Conservation (phyloP, 2,113 vertebrate genomes). For the Chamaetylas fuelleborni region DNA sequence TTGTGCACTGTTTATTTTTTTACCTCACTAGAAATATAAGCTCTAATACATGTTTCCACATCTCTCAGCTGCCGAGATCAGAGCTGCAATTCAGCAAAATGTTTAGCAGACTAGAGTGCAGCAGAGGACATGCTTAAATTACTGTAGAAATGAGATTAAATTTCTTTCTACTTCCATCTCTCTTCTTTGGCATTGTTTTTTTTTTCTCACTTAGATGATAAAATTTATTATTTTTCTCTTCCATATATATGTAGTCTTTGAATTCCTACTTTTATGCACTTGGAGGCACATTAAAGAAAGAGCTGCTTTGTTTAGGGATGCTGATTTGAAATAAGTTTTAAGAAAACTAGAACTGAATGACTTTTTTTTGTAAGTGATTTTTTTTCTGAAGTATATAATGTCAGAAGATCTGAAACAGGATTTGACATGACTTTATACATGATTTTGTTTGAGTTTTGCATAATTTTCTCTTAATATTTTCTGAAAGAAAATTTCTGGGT, state of each 20-base stretch:
- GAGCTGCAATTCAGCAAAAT: not conserved
- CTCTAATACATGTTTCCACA: not conserved
- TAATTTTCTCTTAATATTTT: not conserved
- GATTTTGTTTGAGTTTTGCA: not conserved
- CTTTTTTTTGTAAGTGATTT: not conserved
- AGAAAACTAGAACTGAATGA: not conserved
- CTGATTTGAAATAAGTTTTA: not conserved
- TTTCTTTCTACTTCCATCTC: not conserved
- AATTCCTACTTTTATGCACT: not conserved
- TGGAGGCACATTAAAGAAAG: slow-evolving; percentile 4
- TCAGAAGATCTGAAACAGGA: not conserved
- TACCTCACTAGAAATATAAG: not conserved
- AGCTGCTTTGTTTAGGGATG: not conserved
- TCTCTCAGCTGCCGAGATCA: not conserved
- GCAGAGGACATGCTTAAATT: not conserved
- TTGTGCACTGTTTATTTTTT: not conserved
- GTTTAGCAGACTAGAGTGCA: not conserved
- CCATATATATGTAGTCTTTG: not conserved
- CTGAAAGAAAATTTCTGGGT: not conserved
- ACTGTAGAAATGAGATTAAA: not conserved
- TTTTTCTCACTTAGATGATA: not conserved
- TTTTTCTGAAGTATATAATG: not conserved
- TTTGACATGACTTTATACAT: not conserved
- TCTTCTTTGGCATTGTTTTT: not conserved
- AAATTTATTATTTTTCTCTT: not conserved